Conservation (phyloP, 1,140 invertebrate species). For the Polypedilum vanderplanki region DNA sequence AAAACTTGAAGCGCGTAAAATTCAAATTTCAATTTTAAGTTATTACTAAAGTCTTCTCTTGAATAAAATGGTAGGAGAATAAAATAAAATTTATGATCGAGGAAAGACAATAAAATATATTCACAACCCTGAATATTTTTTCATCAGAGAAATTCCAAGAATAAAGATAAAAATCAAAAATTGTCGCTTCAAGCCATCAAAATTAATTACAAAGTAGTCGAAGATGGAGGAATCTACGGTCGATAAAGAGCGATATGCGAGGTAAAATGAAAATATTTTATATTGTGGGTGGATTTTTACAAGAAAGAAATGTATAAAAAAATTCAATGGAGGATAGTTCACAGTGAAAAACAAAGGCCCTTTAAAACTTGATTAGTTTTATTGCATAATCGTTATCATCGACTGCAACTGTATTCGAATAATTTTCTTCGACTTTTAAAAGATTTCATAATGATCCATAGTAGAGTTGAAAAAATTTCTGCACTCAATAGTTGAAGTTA, state of each 20-base stretch:
- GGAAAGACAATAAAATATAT: too few species aligned
- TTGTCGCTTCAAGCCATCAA: neutral
- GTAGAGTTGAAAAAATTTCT: constrained; percentile 33
- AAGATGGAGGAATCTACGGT: constrained; percentile 4
- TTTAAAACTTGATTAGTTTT: neutral
- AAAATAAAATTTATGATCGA: too few species aligned
- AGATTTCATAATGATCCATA: constrained; percentile 34
- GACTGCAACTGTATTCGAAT: neutral
- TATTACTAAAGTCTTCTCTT: too few species aligned
- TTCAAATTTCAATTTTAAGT: too few species aligned
- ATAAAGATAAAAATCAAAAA: neutral
- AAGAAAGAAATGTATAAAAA: neutral
- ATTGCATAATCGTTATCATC: neutral
- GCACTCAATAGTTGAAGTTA: neutral
- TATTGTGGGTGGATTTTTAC: neutral
- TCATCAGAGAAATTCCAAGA: neutral
- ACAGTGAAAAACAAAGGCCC: neutral
- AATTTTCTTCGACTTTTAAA: constrained; percentile 32
- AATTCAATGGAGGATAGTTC: neutral
- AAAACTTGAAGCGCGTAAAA: too few species aligned
- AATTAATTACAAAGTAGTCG: neutral
- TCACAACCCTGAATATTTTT: neutral
- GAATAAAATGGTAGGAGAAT: too few species aligned
- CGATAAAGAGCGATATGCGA: neutral
- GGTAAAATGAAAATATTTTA: neutral